These are phyloP conservation scores for Phymatocera aterrima DNA, from an alignment of 2,888 invertebrate species.

Conservation along the genomic window DNA sequence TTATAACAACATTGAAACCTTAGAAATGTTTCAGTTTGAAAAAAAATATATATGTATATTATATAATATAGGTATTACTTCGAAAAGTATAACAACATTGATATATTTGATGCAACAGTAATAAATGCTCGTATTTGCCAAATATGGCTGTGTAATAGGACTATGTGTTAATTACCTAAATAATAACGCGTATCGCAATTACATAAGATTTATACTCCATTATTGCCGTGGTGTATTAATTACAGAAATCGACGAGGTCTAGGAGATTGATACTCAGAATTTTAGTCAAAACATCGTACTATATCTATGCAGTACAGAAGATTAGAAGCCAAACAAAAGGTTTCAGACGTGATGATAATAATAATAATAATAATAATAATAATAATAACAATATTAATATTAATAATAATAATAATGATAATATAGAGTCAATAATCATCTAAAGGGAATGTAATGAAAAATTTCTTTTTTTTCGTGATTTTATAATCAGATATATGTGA, in stretches of 20 bases:
- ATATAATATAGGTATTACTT: conserved; percentile 5
- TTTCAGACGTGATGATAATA: too few species aligned
- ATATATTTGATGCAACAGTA: conserved; percentile 26
- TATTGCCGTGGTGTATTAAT: conserved; percentile 11
- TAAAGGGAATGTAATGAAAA: conserved; percentile 30
- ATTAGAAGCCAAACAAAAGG: not conserved
- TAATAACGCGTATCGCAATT: not conserved
- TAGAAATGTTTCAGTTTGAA: not conserved
- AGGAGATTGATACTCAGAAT: too few species aligned
- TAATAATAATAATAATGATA: not conserved
- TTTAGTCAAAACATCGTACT: too few species aligned
- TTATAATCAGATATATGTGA: not conserved
- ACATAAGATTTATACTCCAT: conserved; percentile 3
- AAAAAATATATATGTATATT: not conserved
- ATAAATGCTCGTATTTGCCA: conserved; percentile 28
- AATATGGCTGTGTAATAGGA: conserved; percentile 20
- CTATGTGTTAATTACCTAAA: too few species aligned
- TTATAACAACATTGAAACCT: conserved; percentile 18
- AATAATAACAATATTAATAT: too few species aligned
- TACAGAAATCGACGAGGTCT: not conserved
- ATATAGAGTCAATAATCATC: conserved; percentile 23
- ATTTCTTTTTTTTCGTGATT: not conserved
- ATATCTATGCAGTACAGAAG: too few species aligned
- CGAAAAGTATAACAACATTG: conserved; percentile 32
- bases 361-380: too few species aligned